Evolutionary conservation across 92 coral and sea anemone genomes (phyloP), one percentile per base, ranked within the genome.

Genomic region (Paragorgia papillata): DNA sequence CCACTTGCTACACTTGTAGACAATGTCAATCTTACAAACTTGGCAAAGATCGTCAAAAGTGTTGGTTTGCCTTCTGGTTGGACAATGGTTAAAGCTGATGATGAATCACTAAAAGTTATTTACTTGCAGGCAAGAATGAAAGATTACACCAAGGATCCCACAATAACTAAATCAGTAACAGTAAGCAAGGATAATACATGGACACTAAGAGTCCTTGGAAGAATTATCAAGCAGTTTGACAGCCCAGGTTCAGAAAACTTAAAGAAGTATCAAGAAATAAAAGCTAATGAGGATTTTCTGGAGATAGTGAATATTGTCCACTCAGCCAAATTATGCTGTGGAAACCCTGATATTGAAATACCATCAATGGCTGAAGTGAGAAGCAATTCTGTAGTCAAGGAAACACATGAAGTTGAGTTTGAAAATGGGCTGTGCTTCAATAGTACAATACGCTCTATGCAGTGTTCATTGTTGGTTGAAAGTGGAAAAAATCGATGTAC

Each of bases 121-220:
- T 32, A 62, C 30, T 33, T 62, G 69, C 32, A 62, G 30, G 69
- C 26, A 62, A 62, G 69, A 20, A 30, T 10, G 62, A 33, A 28
- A 8, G 37, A 62, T 33, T 62, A 43, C 41, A 30, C 69, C 69
- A 27, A 62, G 69, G 69, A 62, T 30, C 69, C 69, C 69, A 32
- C 10, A 33, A 62, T 62, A 62, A 26, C 69, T 26, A 62, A 62
- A 19, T 62, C 43, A 14, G 41, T 62, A 28, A 62, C 69, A 6
- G 30, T 62, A 62, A 20, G 10, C 25, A 33, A 33, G 10, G 69
- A 62, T 33, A 39, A 20, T 62, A 26, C 69, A 26, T 62, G 69
- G 69, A 33, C 25, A 28, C 69, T 62, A 15, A 29, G 69, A 34
- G 30, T 62, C 18, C 69, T 26, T 33, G 30, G 30, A 26, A 27